Conservation (phyloP, 2,113 vertebrate species). For the Muscicapa adusta region DNA sequence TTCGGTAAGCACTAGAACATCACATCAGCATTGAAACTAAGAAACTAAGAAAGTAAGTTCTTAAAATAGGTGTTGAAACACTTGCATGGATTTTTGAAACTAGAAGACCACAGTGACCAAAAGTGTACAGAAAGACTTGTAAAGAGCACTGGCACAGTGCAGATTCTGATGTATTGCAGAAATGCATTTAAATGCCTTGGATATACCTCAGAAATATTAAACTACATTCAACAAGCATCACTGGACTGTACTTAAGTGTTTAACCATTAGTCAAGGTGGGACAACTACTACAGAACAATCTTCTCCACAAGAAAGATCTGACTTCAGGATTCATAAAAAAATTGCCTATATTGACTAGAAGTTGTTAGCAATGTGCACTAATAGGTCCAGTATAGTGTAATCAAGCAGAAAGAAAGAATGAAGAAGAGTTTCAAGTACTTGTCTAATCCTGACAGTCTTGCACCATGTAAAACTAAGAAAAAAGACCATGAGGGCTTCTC, state of each 20-base stretch:
- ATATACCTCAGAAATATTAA: neutral
- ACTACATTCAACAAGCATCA: neutral
- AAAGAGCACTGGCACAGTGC: neutral
- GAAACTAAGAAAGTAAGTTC: neutral
- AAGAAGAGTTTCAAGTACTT: neutral
- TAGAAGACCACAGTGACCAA: neutral
- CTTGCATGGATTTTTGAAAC: neutral
- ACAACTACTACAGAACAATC: neutral
- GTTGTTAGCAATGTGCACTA: neutral
- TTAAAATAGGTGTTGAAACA: neutral
- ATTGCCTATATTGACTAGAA: neutral
- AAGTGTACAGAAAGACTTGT: neutral
- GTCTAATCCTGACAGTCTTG: neutral
- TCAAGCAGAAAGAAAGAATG: neutral
- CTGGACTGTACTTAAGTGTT: fast-evolving
- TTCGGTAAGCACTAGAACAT: neutral
- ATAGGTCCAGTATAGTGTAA: neutral
- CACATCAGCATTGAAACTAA: neutral
- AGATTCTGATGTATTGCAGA: neutral
- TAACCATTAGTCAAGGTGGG: neutral
- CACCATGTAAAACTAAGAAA: neutral
- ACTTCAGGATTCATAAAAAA: neutral
- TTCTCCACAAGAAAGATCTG: neutral
- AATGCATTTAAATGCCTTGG: neutral
- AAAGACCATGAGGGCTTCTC: neutral